A percentile compares a stretch with the other conserved stretches of the same genome.
These are phyloP conservation scores for Enteromius mattozi DNA, from an alignment of 2,797 vertebrate genomes.

Conservation along the genomic window DNA sequence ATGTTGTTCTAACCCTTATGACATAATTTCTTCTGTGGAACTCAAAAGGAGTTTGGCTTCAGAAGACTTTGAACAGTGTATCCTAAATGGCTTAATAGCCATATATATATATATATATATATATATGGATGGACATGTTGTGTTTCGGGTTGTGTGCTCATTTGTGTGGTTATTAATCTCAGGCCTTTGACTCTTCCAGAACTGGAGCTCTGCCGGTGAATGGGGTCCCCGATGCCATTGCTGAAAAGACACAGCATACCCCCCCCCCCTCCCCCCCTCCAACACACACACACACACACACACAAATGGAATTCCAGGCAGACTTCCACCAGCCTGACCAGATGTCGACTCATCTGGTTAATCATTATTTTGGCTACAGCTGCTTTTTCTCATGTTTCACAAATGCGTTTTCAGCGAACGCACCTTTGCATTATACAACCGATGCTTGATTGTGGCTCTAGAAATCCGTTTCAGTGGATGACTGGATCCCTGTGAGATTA, in stretches of 20 bases:
- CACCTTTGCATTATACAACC: conserved; percentile 8
- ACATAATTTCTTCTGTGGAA: neutral
- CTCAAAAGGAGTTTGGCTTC: neutral
- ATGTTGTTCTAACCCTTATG: neutral
- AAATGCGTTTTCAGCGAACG: neutral
- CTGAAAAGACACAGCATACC: conserved; percentile 44
- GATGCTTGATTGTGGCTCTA: neutral
- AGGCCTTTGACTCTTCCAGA: conserved; percentile 32
- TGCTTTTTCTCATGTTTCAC: conserved; percentile 51
- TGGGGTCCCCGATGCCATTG: conserved; percentile 2
- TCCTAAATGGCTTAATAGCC: neutral
- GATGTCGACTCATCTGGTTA: conserved; percentile 51
- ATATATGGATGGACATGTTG: conserved; percentile 35
- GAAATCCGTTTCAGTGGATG: neutral
- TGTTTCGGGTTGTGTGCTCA: conserved; percentile 42
- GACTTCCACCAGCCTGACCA: conserved; percentile 37
- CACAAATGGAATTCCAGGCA: conserved; percentile 34
- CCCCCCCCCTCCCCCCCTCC: conserved; percentile 19
- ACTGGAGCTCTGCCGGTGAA: conserved; percentile 16
- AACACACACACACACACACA: conserved; percentile 31
- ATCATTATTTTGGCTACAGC: conserved; percentile 53
- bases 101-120: neutral
- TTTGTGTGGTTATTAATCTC: conserved; percentile 52
- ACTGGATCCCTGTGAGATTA: conserved; percentile 27
- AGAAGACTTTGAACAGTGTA: neutral